A percentile compares a stretch with the other conserved stretches of the same genome.
Evolutionary conservation across 1,140 invertebrate species (phyloP).

Genomic region (Drosophila murphyi): DNA sequence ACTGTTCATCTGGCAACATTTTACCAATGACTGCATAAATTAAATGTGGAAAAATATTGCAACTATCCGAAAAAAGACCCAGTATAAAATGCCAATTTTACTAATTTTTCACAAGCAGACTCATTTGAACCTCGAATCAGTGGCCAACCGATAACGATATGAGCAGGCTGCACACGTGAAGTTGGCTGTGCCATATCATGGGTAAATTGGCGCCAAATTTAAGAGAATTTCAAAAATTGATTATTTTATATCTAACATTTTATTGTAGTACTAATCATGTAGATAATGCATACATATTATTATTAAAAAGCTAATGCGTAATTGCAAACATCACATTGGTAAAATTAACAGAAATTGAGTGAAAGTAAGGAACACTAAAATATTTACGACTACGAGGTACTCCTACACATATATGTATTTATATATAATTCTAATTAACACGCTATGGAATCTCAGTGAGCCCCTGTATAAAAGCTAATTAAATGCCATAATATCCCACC

Average conservation of each 20-base stretch:
- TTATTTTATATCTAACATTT: constrained; percentile 1
- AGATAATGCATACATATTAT: constrained; percentile 9
- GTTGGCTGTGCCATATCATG: neutral
- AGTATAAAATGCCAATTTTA: too few relatives aligned
- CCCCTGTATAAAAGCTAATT: constrained; percentile 43
- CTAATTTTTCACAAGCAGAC: neutral
- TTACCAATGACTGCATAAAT: neutral
- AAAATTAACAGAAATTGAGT: constrained; percentile 27
- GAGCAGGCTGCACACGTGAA: neutral
- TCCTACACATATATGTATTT: constrained; percentile 27
- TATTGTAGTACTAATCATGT: constrained; percentile 14
- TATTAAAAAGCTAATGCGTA: constrained; percentile 32
- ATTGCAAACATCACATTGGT: constrained; percentile 45
- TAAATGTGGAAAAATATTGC: neutral
- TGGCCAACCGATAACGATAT: neutral
- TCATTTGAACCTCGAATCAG: neutral
- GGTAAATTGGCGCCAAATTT: neutral
- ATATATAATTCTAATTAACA: constrained; percentile 46
- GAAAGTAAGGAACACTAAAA: constrained; percentile 49
- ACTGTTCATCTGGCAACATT: constrained; percentile 9
- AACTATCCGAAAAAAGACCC: too few relatives aligned
- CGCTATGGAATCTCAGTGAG: constrained; percentile 52
- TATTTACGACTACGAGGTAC: constrained; percentile 49
- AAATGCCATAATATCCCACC: neutral
- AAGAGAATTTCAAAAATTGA: neutral